phyloP scores from a whole-genome alignment of 2,113 vertebrate species.

The Patagioenas fasciata region DNA sequence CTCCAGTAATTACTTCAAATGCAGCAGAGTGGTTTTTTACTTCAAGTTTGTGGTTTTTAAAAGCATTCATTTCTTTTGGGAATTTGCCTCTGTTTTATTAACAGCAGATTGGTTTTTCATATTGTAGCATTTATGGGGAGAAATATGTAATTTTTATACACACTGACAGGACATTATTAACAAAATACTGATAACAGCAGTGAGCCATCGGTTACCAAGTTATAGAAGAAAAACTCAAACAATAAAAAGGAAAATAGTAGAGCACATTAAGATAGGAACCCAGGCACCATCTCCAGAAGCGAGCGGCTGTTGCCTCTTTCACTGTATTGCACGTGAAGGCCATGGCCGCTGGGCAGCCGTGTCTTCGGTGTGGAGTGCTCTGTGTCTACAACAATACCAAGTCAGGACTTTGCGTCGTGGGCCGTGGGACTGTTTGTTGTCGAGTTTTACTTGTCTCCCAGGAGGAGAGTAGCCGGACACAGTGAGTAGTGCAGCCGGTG shows the following conservation, averaged over 20 bases:
- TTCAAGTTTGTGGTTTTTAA: slow-evolving; percentile 39
- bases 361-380: background rate
- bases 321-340: background rate
- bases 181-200: background rate
- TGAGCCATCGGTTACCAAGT: background rate
- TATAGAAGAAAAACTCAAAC: background rate
- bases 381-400: accelerated
- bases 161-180: background rate
- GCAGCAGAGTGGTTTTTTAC: slow-evolving; percentile 24
- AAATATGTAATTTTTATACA: slow-evolving; percentile 9
- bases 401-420: background rate
- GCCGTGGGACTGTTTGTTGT: background rate
- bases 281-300: background rate
- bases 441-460: background rate
- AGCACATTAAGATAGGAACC: background rate
- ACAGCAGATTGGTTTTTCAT: slow-evolving; percentile 46
- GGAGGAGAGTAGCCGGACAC: background rate
- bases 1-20: slow-evolving; percentile 52
- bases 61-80: slow-evolving; percentile 46
- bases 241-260: background rate
- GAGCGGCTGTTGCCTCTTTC: background rate
- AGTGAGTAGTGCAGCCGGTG: background rate
- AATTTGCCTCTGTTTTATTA: slow-evolving; percentile 60
- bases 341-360: background rate
- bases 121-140: slow-evolving; percentile 32